A percentile compares a stretch with the other conserved stretches of the same genome.
phyloP scores from a whole-genome alignment of 2,888 invertebrate genomes.

The Erynnis tages region DNA sequence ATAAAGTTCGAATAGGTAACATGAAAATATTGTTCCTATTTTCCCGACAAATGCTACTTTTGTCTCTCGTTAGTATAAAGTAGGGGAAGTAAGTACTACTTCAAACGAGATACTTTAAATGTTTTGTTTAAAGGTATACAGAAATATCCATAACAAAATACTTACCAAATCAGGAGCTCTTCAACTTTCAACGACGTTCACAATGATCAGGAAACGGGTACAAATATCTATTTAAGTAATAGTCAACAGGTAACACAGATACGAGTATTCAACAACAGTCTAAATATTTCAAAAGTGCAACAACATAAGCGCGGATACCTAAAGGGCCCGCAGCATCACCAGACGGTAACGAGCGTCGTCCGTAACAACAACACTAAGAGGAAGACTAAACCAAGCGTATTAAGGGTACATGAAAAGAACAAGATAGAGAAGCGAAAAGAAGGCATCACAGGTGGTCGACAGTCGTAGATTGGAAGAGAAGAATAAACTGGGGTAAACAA shows the following conservation, averaged over 20 bases:
- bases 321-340: constrained; percentile 44
- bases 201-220: constrained; percentile 57
- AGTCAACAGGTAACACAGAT: constrained; percentile 80
- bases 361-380: constrained; percentile 66
- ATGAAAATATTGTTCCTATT: neutral
- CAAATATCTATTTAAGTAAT: constrained; percentile 64
- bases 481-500: constrained; percentile 31
- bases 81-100: no score
- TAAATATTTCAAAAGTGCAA: constrained; percentile 77
- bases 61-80: no score
- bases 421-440: constrained; percentile 63
- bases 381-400: constrained; percentile 63
- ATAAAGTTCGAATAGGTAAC: neutral
- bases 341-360: constrained; percentile 50
- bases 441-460: constrained; percentile 65
- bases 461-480: constrained; percentile 34
- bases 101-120: no score
- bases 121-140: no score
- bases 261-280: constrained; percentile 73
- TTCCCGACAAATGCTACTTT: neutral
- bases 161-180: constrained; percentile 33
- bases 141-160: neutral
- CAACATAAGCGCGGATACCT: constrained; percentile 56
- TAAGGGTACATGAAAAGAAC: constrained; percentile 44
- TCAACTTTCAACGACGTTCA: constrained; percentile 57